phyloP scores from a whole-genome alignment of 1,140 invertebrate genomes.

The Caenorhabditis brenneri region DNA sequence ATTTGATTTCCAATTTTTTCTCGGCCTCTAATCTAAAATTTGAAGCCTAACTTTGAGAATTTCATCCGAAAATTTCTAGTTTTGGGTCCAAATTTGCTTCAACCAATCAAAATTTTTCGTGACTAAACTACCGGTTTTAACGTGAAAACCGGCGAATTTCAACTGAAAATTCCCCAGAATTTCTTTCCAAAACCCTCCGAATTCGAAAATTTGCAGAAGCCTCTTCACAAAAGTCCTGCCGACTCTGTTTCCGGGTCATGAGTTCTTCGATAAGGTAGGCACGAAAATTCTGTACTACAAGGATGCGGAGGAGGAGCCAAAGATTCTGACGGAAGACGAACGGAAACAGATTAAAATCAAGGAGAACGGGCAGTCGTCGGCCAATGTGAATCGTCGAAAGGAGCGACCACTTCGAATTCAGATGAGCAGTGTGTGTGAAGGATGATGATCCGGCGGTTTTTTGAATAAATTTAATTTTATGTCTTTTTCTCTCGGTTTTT shows the following conservation, averaged over 20 bases:
- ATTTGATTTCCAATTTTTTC: too few species aligned
- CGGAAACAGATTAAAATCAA: constrained; percentile 51
- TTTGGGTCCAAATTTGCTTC: too few species aligned
- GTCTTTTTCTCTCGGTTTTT: not conserved
- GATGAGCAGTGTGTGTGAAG: constrained; percentile 49
- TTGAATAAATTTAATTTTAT: not conserved
- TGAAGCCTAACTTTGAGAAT: too few species aligned
- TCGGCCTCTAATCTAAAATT: too few species aligned
- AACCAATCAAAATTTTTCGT: too few species aligned
- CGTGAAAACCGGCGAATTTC: not conserved
- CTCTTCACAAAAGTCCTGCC: not conserved
- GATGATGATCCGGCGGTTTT: not conserved
- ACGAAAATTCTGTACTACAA: constrained; percentile 47
- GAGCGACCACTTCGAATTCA: constrained; percentile 52
- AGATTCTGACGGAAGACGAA: constrained; percentile 50
- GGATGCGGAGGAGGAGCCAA: constrained; percentile 43
- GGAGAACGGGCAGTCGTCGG: not conserved
- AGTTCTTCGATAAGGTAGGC: constrained; percentile 42
- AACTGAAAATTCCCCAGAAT: not conserved
- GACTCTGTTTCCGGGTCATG: not conserved
- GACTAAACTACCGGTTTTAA: too few species aligned
- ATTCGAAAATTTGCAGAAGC: not conserved
- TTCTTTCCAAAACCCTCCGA: not conserved
- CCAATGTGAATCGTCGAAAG: constrained; percentile 35
- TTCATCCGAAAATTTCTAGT: too few species aligned